Conservation (phyloP, 2,113 vertebrate species). For the Bungarus multicinctus region DNA sequence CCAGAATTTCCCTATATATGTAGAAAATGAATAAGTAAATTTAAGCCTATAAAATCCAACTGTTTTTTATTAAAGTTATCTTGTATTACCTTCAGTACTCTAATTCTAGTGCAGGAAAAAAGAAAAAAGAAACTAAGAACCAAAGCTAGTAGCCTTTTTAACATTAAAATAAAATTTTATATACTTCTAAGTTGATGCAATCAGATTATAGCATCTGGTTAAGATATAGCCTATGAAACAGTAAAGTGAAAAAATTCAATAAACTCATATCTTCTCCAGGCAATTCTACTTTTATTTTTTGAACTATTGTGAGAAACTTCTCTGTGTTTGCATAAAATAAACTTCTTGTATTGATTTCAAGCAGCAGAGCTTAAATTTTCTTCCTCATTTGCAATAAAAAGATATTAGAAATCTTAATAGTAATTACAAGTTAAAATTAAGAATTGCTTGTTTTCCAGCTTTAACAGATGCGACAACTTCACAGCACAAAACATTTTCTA, state of each 20-base stretch:
- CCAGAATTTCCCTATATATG: constrained; percentile 66
- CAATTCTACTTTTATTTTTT: constrained; percentile 69
- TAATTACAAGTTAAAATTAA: constrained; percentile 41
- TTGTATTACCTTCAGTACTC: constrained; percentile 59
- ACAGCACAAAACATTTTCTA: neutral
- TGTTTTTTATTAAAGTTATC: constrained; percentile 73
- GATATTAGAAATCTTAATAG: constrained; percentile 19
- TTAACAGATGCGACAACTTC: neutral
- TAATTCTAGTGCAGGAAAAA: constrained; percentile 54
- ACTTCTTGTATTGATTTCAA: constrained; percentile 66
- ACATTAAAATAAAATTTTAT: constrained; percentile 78
- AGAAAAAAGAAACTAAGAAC: constrained; percentile 71
- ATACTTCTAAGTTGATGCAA: constrained; percentile 68
- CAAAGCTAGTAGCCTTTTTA: constrained; percentile 71
- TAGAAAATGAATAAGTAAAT: constrained; percentile 71
- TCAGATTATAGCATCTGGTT: constrained; percentile 71
- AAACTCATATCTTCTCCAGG: constrained; percentile 66
- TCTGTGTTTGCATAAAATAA: constrained; percentile 67
- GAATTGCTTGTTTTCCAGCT: constrained; percentile 16
- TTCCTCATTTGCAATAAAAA: constrained; percentile 23
- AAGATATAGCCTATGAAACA: constrained; percentile 70
- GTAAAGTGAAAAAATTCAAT: constrained; percentile 71
- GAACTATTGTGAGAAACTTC: constrained; percentile 60
- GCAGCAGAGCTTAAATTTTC: constrained; percentile 42
- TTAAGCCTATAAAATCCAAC: constrained; percentile 68